Evolutionary conservation across 2,888 invertebrate species (phyloP), one percentile per base, ranked within the genome.

Genomic region (Agonopterix alstromeriana): DNA sequence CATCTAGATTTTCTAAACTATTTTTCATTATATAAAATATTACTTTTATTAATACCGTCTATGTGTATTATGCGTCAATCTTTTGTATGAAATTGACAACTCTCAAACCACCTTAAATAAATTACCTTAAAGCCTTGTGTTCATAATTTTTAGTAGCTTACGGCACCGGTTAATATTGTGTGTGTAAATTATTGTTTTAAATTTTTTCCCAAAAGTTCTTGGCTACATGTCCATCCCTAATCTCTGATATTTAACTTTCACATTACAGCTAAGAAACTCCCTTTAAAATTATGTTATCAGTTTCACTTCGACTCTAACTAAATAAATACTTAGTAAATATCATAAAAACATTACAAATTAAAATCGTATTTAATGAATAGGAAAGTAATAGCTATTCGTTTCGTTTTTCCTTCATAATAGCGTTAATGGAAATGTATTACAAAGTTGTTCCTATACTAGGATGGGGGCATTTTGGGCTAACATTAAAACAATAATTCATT

Each of bases 291-390:
- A 38, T n/a, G 27, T 27, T 27, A 38, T n/a, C 38, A 38, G 38
- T 38, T 38, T 54, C 53, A 51, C 52, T 42, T 51, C 54, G 56
- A 71, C 57, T 67, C 76, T 80, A 80, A 67, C 73, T 77, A 82
- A 84, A 84, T 84, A 84, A 84, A 84, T 84, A 84, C 82, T 83
- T 83, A 79, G 62, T 71, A 74, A 80, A 80, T 78, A 82, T 78
- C 81, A 77, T 78, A 80, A 73, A 52, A 71, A 74, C 67, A 63
- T 76, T 77, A 77, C 66, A 78, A 74, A 73, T 73, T 71, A 70
- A 12, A 47, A 46, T 42, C 36, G 40, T 42, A 58, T 58, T 61
- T 59, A 61, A 56, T 58, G 54, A 57, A 63, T 55, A 65, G 58
- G 57, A 60, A 59, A 60, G 53, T 55, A 51, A 53, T 53, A 49